Evolutionary conservation across 2,113 vertebrate genomes (phyloP), one percentile per base, ranked within the genome.

Genomic region (Xiphophorus maculatus): DNA sequence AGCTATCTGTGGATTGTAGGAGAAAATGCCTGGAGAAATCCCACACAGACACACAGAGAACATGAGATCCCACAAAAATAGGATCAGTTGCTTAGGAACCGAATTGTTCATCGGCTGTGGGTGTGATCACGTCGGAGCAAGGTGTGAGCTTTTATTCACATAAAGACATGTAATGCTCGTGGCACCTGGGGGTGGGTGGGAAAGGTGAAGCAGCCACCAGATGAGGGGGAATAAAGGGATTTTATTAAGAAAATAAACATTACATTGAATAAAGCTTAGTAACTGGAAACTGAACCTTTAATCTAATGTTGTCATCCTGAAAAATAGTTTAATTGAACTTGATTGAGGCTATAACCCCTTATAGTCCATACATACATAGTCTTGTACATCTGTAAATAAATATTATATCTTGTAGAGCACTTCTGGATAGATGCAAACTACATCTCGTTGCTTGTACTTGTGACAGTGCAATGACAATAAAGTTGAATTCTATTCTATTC

Each of bases 71-170:
- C 86, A 80, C 86, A 72, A 64, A 32, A 66, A 76, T 40, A 58
- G 69, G 69, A 80, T 74, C 86, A 80, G 90, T 92, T 92, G 90
- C 90, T 86, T 89, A 87, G 90, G 80, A 92, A 92, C 90, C 66
- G 83, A 76, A 85, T 82, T 90, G 85, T 85, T 92, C 88, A 82
- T 81, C 74, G 67, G 22, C 72, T 79, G 85, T 80, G 83, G 86
- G 89, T 81, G 90, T 67, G 86, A 92, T 85, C 78, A 68, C 69
- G 77, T 84, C 35, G 58, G 71, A 78, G 69, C 40, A 69, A 72
- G 68, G 83, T 81, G 88, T 89, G 88, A 86, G 85, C 35, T 75
- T 92, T 84, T 84, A 63, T 84, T 88, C 87, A 82, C n/a, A 69
- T 76, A 64, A 84, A 85, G 44, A 42, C 73, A 62, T 51, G 33